Conservation (phyloP, 2,797 vertebrate genomes). For the Falco novaeseelandiae region DNA sequence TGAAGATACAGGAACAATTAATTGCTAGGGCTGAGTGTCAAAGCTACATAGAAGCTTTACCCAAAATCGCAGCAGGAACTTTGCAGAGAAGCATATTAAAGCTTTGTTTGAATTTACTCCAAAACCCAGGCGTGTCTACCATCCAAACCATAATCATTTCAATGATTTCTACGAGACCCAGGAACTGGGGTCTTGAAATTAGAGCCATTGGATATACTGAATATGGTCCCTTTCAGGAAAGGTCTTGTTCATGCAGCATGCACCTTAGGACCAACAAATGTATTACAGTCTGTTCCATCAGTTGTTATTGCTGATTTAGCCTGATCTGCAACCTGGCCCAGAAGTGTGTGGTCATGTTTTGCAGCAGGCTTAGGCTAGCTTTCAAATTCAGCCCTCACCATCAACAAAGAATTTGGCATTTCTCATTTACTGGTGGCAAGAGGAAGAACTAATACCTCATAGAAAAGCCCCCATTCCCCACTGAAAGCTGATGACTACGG, state of each 20-base stretch:
- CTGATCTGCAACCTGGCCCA: neutral
- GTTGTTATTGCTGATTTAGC: neutral
- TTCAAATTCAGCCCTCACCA: neutral
- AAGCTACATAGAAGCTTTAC: neutral
- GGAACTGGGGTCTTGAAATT: fast-evolving
- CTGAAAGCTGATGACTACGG: neutral
- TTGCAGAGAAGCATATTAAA: neutral
- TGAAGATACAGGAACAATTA: neutral
- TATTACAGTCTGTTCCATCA: neutral
- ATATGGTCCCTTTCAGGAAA: neutral
- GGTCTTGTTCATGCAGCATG: neutral
- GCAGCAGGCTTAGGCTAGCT: neutral
- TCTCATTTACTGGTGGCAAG: neutral
- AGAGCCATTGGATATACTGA: neutral
- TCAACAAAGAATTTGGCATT: neutral
- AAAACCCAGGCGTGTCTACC: neutral
- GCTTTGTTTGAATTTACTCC: neutral
- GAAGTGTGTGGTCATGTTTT: neutral
- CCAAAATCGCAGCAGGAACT: neutral
- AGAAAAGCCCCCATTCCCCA: neutral
- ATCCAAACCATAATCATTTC: neutral
- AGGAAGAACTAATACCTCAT: fast-evolving
- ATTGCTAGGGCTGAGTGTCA: neutral
- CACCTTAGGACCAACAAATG: neutral
- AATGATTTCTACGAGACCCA: neutral